These are phyloP conservation scores for Conus betulinus DNA, from an alignment of 1,140 invertebrate genomes.

Conservation along the genomic window DNA sequence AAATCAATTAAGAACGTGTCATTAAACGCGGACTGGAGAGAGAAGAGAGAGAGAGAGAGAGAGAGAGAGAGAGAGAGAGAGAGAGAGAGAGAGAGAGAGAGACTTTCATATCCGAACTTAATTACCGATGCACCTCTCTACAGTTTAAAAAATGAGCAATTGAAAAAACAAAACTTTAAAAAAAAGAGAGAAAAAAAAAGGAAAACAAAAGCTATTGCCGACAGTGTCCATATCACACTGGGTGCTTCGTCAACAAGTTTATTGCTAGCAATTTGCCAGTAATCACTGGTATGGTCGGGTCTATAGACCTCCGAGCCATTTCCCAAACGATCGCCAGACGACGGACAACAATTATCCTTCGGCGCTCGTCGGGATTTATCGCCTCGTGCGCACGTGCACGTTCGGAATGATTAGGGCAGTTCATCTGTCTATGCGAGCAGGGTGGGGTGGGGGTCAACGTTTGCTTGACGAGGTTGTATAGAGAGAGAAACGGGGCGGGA, in stretches of 20 bases:
- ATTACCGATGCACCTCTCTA: no score
- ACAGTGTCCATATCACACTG: no score
- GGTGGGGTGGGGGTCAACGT: neutral
- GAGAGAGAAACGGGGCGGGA: neutral
- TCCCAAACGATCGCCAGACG: neutral
- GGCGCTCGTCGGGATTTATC: neutral
- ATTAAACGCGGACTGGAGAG: no score
- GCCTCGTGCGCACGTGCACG: neutral
- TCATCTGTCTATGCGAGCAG: neutral
- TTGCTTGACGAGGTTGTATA: neutral
- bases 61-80: no score
- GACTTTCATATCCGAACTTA: no score
- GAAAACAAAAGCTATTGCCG: no score
- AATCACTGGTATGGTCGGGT: neutral
- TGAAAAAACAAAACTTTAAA: no score
- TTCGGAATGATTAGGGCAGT: neutral
- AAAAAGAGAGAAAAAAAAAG: no score
- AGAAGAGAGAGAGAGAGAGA: no score
- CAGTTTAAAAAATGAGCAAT: no score
- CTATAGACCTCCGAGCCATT: neutral
- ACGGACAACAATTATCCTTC: neutral
- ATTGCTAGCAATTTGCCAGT: neutral
- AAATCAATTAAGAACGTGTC: no score
- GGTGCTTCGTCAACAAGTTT: neutral
- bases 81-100: no score